These are phyloP conservation scores for Poeciliopsis retropinna DNA, from an alignment of 2,113 vertebrate genomes.

Conservation along the genomic window DNA sequence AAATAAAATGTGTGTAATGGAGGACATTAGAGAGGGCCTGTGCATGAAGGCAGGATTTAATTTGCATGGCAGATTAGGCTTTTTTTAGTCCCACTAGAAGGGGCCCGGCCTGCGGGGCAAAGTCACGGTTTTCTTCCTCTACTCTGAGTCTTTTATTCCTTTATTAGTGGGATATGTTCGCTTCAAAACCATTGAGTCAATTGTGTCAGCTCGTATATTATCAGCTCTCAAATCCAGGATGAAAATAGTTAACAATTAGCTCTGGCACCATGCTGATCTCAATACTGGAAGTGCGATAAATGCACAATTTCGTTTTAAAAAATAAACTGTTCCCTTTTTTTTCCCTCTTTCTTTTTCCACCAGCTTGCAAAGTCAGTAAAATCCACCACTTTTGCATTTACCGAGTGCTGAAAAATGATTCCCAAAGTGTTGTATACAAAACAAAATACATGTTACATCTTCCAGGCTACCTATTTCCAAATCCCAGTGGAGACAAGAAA, in stretches of 20 bases:
- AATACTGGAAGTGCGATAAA: conserved; percentile 11
- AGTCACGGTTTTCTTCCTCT: conserved; percentile 65
- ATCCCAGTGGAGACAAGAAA: conserved; percentile 63
- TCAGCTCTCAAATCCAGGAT: conserved; percentile 93
- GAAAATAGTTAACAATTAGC: conserved; percentile 87
- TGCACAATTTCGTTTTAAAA: neutral
- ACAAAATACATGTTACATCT: conserved; percentile 72
- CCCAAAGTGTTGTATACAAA: conserved; percentile 55
- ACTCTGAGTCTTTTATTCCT: conserved; percentile 73
- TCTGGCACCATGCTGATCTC: conserved; percentile 58
- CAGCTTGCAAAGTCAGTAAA: conserved; percentile 11
- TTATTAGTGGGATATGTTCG: conserved; percentile 97
- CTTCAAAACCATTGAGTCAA: conserved; percentile 98
- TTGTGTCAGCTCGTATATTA: conserved; percentile 91
- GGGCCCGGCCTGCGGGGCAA: conserved; percentile 89
- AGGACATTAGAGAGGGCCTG: conserved; percentile 92
- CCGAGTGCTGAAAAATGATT: conserved; percentile 24
- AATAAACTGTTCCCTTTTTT: neutral
- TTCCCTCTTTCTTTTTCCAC: neutral
- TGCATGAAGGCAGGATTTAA: conserved; percentile 96
- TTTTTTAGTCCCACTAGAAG: conserved; percentile 86
- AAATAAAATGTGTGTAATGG: conserved; percentile 96
- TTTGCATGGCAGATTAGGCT: conserved; percentile 99
- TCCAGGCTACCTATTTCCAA: conserved; percentile 70
- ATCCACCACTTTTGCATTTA: conserved; percentile 36